Evolutionary conservation across 1,140 invertebrate genomes (phyloP).

Genomic region (Panulirus ornatus): DNA sequence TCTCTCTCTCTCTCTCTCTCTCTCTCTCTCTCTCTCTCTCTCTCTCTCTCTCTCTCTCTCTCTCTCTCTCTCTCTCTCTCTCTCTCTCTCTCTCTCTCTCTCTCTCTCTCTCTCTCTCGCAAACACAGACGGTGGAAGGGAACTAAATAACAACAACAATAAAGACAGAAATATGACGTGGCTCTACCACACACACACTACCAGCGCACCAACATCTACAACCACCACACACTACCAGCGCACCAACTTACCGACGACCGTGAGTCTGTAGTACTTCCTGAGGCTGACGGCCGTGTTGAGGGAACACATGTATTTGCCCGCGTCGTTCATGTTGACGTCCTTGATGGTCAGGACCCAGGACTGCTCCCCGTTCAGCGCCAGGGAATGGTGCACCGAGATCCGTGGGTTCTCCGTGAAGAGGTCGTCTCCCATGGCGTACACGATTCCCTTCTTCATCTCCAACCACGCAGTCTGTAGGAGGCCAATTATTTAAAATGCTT

Average conservation of each 20-base stretch:
- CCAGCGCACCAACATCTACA: neutral
- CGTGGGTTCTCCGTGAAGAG: constrained; percentile 51
- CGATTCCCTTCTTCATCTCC: constrained; percentile 38
- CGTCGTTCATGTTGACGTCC: constrained; percentile 11
- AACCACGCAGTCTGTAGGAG: constrained; percentile 37
- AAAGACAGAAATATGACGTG: neutral
- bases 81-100: neutral
- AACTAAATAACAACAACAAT: neutral
- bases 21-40: neutral
- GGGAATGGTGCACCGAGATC: constrained; percentile 32
- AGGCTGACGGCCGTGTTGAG: constrained; percentile 31
- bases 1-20: no score
- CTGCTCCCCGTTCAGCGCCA: constrained; percentile 24
- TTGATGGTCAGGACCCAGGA: constrained; percentile 52
- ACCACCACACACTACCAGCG: neutral
- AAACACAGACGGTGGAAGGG: no score
- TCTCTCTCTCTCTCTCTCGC: neutral
- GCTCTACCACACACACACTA: neutral
- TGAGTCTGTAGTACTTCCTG: constrained; percentile 35
- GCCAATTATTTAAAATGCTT: no score
- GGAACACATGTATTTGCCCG: constrained; percentile 38
- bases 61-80: neutral
- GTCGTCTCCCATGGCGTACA: constrained; percentile 56
- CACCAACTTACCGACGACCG: constrained; percentile 34
- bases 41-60: neutral